A percentile compares a stretch with the other conserved stretches of the same genome.
Conservation (phyloP, 2,888 invertebrate species). For the Cinara cedri region DNA sequence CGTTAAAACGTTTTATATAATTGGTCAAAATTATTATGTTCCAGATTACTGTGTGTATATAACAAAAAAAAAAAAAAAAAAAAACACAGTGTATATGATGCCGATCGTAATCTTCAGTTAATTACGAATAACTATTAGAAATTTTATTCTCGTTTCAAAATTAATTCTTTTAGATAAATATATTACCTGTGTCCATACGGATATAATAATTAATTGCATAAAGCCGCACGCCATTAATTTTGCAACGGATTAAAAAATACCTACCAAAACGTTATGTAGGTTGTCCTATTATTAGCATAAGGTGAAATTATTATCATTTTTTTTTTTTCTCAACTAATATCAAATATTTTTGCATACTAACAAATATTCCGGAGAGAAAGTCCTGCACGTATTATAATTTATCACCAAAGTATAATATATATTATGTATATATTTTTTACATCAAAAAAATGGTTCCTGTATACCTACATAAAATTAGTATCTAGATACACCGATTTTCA, state of each 20-base stretch:
- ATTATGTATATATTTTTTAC: too few relatives aligned
- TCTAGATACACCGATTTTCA: too few relatives aligned
- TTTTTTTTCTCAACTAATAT: too few relatives aligned
- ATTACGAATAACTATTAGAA: not conserved
- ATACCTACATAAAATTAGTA: too few relatives aligned
- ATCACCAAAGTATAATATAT: slow-evolving; percentile 8
- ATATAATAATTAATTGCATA: too few relatives aligned
- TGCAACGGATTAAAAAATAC: not conserved
- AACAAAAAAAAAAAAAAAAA: slow-evolving; percentile 4
- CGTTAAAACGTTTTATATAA: slow-evolving; percentile 33
- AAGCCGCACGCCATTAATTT: not conserved
- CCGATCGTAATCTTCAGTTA: too few relatives aligned
- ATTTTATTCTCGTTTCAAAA: too few relatives aligned
- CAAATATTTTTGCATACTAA: too few relatives aligned
- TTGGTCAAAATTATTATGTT: slow-evolving; percentile 34
- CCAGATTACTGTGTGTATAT: not conserved
- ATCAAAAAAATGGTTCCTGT: not conserved
- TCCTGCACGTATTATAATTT: slow-evolving; percentile 1
- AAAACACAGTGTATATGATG: too few relatives aligned
- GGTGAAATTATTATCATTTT: not conserved
- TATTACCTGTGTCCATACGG: too few relatives aligned
- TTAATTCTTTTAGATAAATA: too few relatives aligned
- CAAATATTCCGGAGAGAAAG: not conserved
- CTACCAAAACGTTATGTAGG: not conserved
- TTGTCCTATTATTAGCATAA: too few relatives aligned